Base-by-base conservation (phyloP, 1,140 invertebrate species). In the Stegodyphus dumicola region DNA sequence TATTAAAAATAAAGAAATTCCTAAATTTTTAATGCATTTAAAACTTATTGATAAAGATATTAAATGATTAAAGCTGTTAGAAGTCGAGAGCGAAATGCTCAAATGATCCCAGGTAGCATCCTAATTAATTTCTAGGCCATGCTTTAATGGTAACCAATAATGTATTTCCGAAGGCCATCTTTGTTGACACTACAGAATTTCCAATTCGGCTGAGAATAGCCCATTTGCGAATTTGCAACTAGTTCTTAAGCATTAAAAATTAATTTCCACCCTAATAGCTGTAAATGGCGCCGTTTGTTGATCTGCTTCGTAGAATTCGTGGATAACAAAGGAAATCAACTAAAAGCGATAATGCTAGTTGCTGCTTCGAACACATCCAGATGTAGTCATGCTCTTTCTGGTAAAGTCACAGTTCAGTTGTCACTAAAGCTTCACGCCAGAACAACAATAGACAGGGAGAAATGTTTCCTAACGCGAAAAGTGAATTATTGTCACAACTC, bases 331-430 rank as follows among this genome's bases (percentile, higher is more conserved):
- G 78, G 78, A 81, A 81, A 81, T 33, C 78, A 81, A 13, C 53
- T 54, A 73, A 67, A 81, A 81, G 74, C 71, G 77, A 73, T 67
- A 81, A 70, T 81, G 73, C 69, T 73, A 81, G 78, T 70, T 81
- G 78, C 73, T 73, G 78, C 48, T 79, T 64, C 56, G 69, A 51
- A 65, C 53, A 49, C 69, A 73, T 81, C 69, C 48, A 81, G 56
- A 64, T 11, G 48, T 71, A 83, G 56, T 83, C 80, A 83, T 71
- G 80, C 80, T 56, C 75, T 75, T 18, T 15, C 48, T 66, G 7
- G 18, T 53, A 56, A 17, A 75, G 80, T 83, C 80, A 83, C 80
- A 83, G 70, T 83, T 83, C 79, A 74, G 54, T 83, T 83, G 70
- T 74, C 56, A 83, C 71, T 64, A 81, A 60, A 64, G 54, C 54